A percentile compares a stretch with the other conserved stretches of the same genome.
These are phyloP conservation scores for Macropodus opercularis DNA, from an alignment of 2,797 vertebrate species.

Conservation along the genomic window DNA sequence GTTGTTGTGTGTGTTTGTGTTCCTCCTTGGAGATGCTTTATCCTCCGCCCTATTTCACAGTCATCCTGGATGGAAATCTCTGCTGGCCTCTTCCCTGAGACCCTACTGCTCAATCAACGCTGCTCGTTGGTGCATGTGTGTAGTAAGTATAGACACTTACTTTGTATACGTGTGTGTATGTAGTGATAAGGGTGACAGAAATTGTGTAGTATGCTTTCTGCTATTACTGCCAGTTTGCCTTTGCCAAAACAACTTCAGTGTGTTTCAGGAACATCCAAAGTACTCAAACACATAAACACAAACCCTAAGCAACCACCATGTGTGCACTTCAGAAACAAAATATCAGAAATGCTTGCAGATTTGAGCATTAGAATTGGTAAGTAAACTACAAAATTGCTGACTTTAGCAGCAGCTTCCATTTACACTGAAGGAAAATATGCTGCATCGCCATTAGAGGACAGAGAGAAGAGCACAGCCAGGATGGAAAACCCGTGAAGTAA, in stretches of 20 bases:
- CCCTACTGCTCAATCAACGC: slow-evolving; percentile 53
- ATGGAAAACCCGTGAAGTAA: slow-evolving; percentile 1
- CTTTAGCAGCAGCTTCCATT: slow-evolving; percentile 62
- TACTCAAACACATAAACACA: slow-evolving; percentile 11
- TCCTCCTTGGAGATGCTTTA: slow-evolving; percentile 76
- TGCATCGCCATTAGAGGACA: slow-evolving; percentile 5
- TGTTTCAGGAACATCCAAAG: too few relatives aligned
- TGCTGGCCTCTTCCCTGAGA: slow-evolving; percentile 53
- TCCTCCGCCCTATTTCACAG: slow-evolving; percentile 78
- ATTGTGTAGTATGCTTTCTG: slow-evolving; percentile 1
- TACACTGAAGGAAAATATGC: slow-evolving; percentile 42
- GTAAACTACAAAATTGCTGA: slow-evolving; percentile 62
- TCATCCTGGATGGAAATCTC: slow-evolving; percentile 62
- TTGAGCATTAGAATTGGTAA: slow-evolving; percentile 47
- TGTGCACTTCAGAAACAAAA: slow-evolving; percentile 17
- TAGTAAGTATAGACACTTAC: background rate
- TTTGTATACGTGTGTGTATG: slow-evolving; percentile 11
- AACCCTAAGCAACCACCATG: slow-evolving; percentile 4
- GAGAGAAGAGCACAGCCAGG: background rate
- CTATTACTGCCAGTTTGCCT: slow-evolving; percentile 13
- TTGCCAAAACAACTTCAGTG: too few relatives aligned
- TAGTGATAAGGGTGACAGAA: slow-evolving; percentile 1
- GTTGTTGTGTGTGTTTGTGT: slow-evolving; percentile 47
- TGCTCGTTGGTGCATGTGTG: slow-evolving; percentile 20
- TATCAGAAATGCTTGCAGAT: slow-evolving; percentile 16